Evolutionary conservation across 2,888 invertebrate species (phyloP), one percentile per base, ranked within the genome.

Genomic region (Cremastinae sp.): DNA sequence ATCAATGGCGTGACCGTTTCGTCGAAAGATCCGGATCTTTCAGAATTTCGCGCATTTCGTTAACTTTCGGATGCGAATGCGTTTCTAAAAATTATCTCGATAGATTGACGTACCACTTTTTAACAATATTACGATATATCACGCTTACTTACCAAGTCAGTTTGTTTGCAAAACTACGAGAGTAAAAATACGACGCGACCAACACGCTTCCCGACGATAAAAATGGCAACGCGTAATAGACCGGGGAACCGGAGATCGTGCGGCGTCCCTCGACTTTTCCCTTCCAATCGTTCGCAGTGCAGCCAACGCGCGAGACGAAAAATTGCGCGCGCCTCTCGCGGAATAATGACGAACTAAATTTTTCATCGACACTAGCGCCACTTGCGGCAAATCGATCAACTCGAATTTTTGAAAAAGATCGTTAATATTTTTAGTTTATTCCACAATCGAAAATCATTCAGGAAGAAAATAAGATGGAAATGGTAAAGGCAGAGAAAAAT

Each of bases 211-310:
- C 77, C 80, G 80, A 80, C 56, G 70, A 82, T 83, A 83, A 86
- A 86, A 86, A 86, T 86, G 86, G 87, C 84, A 83, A 80, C 82
- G 77, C 78, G 82, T 81, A 84, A 82, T 81, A 83, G 80, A 80
- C 81, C 81, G 53, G 83, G 82, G 81, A 81, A 79, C 69, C 77
- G 74, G 58, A 75, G 28, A 56, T 14, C 43, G 41, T 78, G 79
- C 82, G 77, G 83, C 84, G 83, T 83, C 81, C 65, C 78, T 80
- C 69, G 49, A 71, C 74, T 71, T 78, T 68, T 69, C 47, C 62
- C 39, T 55, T 39, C 39, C 64, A 68, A 55, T 58, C 59, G 22
- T 20, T 59, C 35, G n/a, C 79, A 82, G 47, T 18, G 9, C 22
- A 1, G 78, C 82, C 83, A 85, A 82, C 64, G 10, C 68, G 9